These are phyloP conservation scores for Pangasius sanitwongsei DNA, from an alignment of 2,797 vertebrate genomes.

Conservation along the genomic window DNA sequence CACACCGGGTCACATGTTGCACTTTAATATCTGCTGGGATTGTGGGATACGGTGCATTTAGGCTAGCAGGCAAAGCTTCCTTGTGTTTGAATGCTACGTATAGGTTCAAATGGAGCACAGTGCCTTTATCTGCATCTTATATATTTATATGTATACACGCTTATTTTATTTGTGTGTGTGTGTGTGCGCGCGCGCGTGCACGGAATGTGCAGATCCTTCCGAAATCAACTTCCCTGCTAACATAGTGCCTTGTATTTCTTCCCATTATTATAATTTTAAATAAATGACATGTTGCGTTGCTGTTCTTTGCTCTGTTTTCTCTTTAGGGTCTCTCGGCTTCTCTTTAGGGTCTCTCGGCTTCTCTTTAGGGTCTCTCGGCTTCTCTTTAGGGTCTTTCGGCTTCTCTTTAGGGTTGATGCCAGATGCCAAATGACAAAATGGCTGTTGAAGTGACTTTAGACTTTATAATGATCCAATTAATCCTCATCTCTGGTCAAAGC, in stretches of 20 bases:
- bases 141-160: constrained; percentile 4
- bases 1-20: constrained; percentile 60
- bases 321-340: no score
- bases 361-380: no score
- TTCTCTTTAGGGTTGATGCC: background rate
- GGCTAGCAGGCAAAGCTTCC: constrained; percentile 12
- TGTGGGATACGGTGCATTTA: constrained; percentile 13
- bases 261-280: background rate
- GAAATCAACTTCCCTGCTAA: constrained; percentile 26
- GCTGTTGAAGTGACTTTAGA: background rate
- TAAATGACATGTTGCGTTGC: background rate
- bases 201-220: constrained; percentile 6
- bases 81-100: constrained; percentile 45
- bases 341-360: background rate
- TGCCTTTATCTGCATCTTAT: constrained; percentile 63
- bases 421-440: background rate
- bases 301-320: background rate
- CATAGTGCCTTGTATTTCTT: constrained; percentile 45
- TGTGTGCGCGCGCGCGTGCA: background rate
- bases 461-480: background rate
- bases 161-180: background rate
- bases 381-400: background rate
- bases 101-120: constrained; percentile 52
- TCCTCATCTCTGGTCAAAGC: background rate
- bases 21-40: constrained; percentile 68